phyloP scores from a whole-genome alignment of 2,888 invertebrate species.

The Drosophila mettleri region DNA sequence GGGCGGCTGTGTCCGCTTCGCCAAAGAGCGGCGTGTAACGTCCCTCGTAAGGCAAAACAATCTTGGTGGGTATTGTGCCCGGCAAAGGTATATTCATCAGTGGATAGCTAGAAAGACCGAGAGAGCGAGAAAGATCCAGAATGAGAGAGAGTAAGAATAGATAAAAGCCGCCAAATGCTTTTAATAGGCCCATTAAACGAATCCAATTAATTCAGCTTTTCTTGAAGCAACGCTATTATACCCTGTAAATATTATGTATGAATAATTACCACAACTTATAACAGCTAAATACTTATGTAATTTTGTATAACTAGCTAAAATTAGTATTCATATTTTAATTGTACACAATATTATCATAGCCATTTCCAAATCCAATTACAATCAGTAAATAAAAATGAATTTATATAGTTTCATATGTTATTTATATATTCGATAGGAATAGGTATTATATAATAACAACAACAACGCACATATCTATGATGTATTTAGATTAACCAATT shows the following conservation, averaged over 20 bases:
- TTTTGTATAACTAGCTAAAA: not conserved
- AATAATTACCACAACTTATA: not conserved
- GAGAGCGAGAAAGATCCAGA: not conserved
- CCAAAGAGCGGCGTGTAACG: constrained; percentile 77
- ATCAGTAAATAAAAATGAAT: too few species aligned
- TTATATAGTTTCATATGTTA: too few species aligned
- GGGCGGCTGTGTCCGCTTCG: constrained; percentile 18
- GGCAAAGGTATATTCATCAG: constrained; percentile 94
- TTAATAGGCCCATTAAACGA: constrained; percentile 19
- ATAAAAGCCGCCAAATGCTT: not conserved
- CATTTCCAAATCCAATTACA: too few species aligned
- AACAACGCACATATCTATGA: too few species aligned
- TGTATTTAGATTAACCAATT: too few species aligned
- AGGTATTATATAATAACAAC: too few species aligned
- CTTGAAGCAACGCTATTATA: constrained; percentile 5
- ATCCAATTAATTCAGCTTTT: constrained; percentile 12
- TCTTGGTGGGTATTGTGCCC: constrained; percentile 93
- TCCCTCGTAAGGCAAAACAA: constrained; percentile 87
- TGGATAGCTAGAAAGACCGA: constrained; percentile 88
- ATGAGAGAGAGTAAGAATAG: constrained; percentile 1
- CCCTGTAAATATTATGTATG: not conserved
- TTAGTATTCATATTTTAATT: too few species aligned
- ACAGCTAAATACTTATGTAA: not conserved
- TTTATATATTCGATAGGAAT: too few species aligned
- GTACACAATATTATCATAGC: too few species aligned